phyloP scores from a whole-genome alignment of 2,113 vertebrate species.

The Catharus minimus region DNA sequence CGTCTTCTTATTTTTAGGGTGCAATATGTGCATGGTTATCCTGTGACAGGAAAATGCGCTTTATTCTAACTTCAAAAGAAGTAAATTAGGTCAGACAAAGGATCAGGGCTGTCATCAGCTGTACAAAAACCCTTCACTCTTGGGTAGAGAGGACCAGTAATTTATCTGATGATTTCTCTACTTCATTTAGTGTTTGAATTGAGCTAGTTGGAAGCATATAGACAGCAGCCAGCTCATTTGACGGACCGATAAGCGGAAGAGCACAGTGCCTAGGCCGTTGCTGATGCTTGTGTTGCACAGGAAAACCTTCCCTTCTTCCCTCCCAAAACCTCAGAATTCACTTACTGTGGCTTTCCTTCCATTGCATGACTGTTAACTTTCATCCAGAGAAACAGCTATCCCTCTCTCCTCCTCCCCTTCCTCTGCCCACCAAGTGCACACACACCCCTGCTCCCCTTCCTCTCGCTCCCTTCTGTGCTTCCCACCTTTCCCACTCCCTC shows the following conservation, averaged over 20 bases:
- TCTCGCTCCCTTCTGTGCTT: background rate
- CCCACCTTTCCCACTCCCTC: background rate
- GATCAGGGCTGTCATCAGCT: slow-evolving; percentile 70
- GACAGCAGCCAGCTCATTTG: slow-evolving; percentile 8
- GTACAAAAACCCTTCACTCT: slow-evolving; percentile 64
- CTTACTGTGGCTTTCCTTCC: background rate
- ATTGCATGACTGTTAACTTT: background rate
- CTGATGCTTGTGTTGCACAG: background rate
- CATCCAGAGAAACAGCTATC: background rate
- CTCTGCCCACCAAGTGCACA: background rate
- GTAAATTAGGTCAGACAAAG: slow-evolving; percentile 83
- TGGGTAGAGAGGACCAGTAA: slow-evolving; percentile 47
- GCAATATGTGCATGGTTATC: background rate
- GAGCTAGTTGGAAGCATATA: slow-evolving; percentile 14
- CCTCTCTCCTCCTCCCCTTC: background rate
- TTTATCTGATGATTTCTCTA: slow-evolving; percentile 76
- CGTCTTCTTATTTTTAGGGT: background rate
- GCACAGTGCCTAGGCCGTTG: background rate
- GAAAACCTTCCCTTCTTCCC: background rate
- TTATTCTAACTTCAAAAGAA: slow-evolving; percentile 76
- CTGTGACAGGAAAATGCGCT: slow-evolving; percentile 39
- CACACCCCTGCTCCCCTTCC: background rate
- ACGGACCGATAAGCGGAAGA: background rate
- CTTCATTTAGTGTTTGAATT: slow-evolving; percentile 62
- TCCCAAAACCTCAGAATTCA: background rate